Evolutionary conservation across 2,797 vertebrate species (phyloP).

Genomic region (Threskiornis aethiopicus): DNA sequence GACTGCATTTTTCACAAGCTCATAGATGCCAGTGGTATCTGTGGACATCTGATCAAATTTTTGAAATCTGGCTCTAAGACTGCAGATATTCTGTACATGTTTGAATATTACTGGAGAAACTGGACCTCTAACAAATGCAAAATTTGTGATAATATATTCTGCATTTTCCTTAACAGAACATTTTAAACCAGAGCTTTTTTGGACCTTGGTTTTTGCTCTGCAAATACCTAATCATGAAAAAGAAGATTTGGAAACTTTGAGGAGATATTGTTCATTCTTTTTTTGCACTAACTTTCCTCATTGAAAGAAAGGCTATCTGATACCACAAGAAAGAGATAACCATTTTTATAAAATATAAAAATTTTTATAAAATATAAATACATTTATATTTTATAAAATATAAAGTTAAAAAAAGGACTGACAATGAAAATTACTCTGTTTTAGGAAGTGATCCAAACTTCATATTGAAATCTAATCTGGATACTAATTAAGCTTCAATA

Average conservation of each 20-base stretch:
- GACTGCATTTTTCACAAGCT: not conserved
- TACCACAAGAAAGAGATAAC: not conserved
- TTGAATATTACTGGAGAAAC: not conserved
- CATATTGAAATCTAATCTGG: not conserved
- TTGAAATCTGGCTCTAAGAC: not conserved
- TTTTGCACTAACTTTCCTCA: not conserved
- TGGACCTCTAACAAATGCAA: not conserved
- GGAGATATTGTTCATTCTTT: not conserved
- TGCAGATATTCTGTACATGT: not conserved
- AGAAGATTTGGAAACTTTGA: not conserved
- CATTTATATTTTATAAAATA: not conserved
- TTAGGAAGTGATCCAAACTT: not conserved
- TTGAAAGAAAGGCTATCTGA: not conserved
- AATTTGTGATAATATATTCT: not conserved
- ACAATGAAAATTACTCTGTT: not conserved
- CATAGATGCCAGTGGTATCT: not conserved
- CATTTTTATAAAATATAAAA: not conserved
- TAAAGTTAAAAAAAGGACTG: not conserved
- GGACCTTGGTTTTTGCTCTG: not conserved
- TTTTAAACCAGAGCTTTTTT: not conserved
- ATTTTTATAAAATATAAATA: not conserved
- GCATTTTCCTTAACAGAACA: not conserved
- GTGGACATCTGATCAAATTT: not conserved
- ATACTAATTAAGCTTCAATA: not conserved
- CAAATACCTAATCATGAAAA: not conserved